Evolutionary conservation across 2,113 vertebrate genomes (phyloP).

Genomic region (Penelope pileata): DNA sequence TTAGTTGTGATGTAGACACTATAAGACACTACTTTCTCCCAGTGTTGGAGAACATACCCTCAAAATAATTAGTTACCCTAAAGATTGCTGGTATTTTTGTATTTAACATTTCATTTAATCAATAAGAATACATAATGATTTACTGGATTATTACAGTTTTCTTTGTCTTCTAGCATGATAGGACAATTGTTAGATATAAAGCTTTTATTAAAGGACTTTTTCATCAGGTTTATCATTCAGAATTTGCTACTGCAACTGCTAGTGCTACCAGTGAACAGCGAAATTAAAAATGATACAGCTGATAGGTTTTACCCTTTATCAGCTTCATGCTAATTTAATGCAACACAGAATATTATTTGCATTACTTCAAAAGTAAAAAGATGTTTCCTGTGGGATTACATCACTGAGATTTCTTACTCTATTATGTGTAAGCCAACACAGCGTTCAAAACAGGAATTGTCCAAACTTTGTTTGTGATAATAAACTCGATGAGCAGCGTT

Average conservation of each 20-base stretch:
- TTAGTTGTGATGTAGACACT: not conserved
- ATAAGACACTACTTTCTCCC: not conserved
- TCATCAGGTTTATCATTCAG: not conserved
- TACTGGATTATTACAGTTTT: not conserved
- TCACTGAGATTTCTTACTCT: slow-evolving; percentile 30
- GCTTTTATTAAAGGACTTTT: not conserved
- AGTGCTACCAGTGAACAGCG: not conserved
- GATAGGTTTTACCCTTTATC: slow-evolving; percentile 33
- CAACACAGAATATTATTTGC: slow-evolving; percentile 42
- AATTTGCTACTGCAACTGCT: not conserved
- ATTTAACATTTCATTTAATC: not conserved
- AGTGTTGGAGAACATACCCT: too few species aligned
- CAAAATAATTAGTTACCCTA: not conserved
- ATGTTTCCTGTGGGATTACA: slow-evolving; percentile 3
- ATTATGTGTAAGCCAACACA: not conserved
- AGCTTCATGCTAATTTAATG: slow-evolving; percentile 46
- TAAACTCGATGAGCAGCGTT: slow-evolving; percentile 32
- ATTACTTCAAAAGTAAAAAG: slow-evolving; percentile 29
- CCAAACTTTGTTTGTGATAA: slow-evolving; percentile 45
- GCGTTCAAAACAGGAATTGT: not conserved
- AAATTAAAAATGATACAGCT: slow-evolving; percentile 13
- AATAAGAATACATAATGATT: not conserved
- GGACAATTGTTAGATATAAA: not conserved
- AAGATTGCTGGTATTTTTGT: not conserved
- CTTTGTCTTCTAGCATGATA: not conserved